Conservation (phyloP, 2,113 vertebrate species). For the Pterophyllum scalare region DNA sequence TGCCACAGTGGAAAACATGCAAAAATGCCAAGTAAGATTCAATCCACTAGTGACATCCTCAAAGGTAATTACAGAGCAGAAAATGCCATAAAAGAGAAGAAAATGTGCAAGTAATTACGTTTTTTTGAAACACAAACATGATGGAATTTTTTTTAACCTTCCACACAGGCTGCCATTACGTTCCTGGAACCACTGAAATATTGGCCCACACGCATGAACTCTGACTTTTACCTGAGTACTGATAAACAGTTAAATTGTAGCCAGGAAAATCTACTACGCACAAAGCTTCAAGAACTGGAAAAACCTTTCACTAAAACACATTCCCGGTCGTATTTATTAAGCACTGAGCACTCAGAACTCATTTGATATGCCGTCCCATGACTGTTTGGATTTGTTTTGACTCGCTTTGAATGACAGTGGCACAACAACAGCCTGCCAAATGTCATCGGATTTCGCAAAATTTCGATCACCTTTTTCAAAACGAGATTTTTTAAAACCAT, state of each 20-base stretch:
- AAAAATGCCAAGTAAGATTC: background rate
- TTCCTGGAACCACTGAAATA: background rate
- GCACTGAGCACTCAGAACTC: background rate
- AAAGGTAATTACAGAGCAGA: background rate
- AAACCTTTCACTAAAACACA: background rate
- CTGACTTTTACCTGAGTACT: accelerated
- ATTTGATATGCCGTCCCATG: background rate
- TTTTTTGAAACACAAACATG: background rate
- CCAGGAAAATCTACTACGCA: background rate
- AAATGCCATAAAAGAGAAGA: background rate
- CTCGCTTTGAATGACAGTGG: background rate
- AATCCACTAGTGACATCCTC: background rate
- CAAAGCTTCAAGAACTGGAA: no score
- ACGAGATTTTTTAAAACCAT: background rate
- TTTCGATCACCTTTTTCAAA: background rate
- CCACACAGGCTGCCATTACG: accelerated
- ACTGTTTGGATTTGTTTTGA: accelerated
- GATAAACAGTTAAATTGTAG: background rate
- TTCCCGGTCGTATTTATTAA: background rate
- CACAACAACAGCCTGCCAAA: background rate
- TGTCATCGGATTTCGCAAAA: background rate
- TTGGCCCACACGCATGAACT: background rate
- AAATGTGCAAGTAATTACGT: background rate
- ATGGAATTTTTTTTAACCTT: background rate
- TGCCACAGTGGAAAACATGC: background rate